These are phyloP conservation scores for Montipora cactus DNA, from an alignment of 64 coral and sea anemone genomes.

Conservation along the genomic window DNA sequence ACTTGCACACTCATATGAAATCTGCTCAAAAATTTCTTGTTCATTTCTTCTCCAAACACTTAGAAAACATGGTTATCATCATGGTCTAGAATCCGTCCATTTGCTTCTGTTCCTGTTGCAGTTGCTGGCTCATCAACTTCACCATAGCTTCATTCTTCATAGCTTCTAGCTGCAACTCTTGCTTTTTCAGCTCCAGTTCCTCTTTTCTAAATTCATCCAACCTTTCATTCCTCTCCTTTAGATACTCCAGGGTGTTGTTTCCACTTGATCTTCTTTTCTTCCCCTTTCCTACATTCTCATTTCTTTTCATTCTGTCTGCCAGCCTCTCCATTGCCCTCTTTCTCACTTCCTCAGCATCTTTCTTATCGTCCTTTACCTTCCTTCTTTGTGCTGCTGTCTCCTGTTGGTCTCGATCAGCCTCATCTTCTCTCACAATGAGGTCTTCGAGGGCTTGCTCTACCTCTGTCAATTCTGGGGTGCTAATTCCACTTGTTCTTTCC, in stretches of 20 bases:
- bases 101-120: slow-evolving; percentile 64
- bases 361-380: slow-evolving; percentile 61
- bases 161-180: slow-evolving; percentile 37
- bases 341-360: slow-evolving; percentile 53
- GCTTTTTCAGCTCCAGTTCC: slow-evolving; percentile 60
- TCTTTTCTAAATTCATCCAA: slow-evolving; percentile 54
- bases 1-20: neutral
- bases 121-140: slow-evolving; percentile 41
- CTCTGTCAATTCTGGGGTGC: slow-evolving; percentile 41
- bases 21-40: neutral
- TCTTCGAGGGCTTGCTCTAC: slow-evolving; percentile 38
- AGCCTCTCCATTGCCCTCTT: slow-evolving; percentile 64
- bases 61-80: too few relatives aligned
- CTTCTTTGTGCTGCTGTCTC: slow-evolving; percentile 33
- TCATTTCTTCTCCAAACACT: too few relatives aligned
- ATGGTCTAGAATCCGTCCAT: slow-evolving; percentile 30
- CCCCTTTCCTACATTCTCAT: slow-evolving; percentile 52
- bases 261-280: slow-evolving; percentile 58
- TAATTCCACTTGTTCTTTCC: slow-evolving; percentile 34
- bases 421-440: slow-evolving; percentile 42
- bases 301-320: slow-evolving; percentile 16
- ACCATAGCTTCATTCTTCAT: slow-evolving; percentile 57
- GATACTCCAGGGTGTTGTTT: slow-evolving; percentile 50
- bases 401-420: slow-evolving; percentile 27
- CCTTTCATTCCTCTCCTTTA: slow-evolving; percentile 55